Base-by-base conservation (phyloP, 2,113 vertebrate genomes). In the Ursus arctos region DNA sequence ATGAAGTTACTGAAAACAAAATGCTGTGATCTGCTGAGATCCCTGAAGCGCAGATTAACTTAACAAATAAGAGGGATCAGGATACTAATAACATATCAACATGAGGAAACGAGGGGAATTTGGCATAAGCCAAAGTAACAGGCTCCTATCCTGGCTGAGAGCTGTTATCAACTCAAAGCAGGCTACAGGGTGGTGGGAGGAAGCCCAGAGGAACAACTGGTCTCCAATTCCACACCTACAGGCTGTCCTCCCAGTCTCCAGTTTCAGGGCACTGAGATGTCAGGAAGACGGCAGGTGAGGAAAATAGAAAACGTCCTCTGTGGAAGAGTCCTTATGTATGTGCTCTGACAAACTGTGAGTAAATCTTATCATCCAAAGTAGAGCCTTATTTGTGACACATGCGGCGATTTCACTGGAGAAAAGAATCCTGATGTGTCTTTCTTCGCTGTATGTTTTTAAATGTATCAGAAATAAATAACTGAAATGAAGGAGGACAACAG, bases 31-130 rank as follows among this genome's bases (percentile, higher is more conserved):
- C 97, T 93, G 92, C 83, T 28, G 59, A 63, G 92, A 96, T 94
- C 69, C 57, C 74, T 26, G 57, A 96, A 81, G 96, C 19, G 0
- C 77, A 97, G 94, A 96, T 98, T 96, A 98, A 88, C 92, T 94
- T 95, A 94, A 97, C 96, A 97, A 98, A 96, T 93, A 82, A 93
- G 92, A 97, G 91, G 96, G 95, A 97, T 98, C 91, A 97, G 63
- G 88, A 65, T 36, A 16, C 86, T 96, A 95, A 96, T 95, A 97
- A 96, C 94, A 91, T 96, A 89, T 96, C 84, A 97, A 96, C 96
- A 61, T 6, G 51, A 71, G 63, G 69, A 91, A 96, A 96, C 49
- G 65, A 95, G 53, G 71, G 67, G 94, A 89, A 97, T 88, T 81
- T 92, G 93, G 86, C 89, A 93, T 6, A 63, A 96, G 47, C 61